Percentiles rank a stretch among this genome's conserved stretches.
These are phyloP conservation scores for Coremacera marginata DNA, from an alignment of 2,888 invertebrate species.

Conservation along the genomic window DNA sequence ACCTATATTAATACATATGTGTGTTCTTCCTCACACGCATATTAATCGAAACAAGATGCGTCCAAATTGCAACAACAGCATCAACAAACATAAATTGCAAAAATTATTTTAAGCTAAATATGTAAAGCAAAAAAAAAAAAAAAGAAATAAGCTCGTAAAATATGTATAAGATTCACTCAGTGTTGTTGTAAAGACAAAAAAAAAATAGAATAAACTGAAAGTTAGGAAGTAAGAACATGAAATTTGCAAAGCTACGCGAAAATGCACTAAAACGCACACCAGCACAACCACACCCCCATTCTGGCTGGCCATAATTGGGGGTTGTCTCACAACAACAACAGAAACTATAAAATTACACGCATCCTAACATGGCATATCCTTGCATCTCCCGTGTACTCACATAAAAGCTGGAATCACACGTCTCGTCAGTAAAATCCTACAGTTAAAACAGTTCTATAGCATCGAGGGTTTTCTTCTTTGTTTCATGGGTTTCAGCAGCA, in stretches of 20 bases:
- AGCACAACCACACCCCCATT: background rate
- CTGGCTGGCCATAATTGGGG: background rate
- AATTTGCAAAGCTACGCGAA: conserved; percentile 19
- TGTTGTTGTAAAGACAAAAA: background rate
- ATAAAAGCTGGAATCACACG: conserved; percentile 41
- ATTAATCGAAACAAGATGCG: background rate
- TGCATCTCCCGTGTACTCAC: background rate
- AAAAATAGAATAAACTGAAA: background rate
- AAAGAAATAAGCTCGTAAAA: conserved; percentile 12
- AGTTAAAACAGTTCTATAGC: conserved; percentile 42
- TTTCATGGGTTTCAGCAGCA: background rate
- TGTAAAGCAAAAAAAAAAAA: background rate
- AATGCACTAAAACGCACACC: conserved; percentile 29
- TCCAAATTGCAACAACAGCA: background rate
- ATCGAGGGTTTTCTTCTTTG: background rate
- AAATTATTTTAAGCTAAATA: conserved; percentile 13
- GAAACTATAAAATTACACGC: conserved; percentile 44
- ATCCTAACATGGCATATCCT: conserved; percentile 11
- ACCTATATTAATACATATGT: background rate
- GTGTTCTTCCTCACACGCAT: background rate
- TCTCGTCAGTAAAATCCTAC: conserved; percentile 51
- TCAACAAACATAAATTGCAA: conserved; percentile 5
- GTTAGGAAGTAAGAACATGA: background rate
- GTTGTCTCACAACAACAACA: background rate
- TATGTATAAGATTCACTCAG: conserved; percentile 29